Base-by-base conservation (phyloP, 1,140 invertebrate species). In the Drosophila sp. region DNA sequence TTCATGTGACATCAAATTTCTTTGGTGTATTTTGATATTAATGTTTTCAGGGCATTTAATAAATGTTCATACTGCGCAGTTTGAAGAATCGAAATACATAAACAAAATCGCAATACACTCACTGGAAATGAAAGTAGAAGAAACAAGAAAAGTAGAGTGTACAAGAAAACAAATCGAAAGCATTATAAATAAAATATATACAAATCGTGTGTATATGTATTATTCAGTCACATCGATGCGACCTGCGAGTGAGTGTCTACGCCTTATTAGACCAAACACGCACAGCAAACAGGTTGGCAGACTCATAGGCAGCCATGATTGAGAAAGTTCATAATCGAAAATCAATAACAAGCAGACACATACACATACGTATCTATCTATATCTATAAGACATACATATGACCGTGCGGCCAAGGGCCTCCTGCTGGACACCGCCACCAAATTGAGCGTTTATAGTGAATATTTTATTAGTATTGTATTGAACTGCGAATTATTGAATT, bases 251-350 rank as follows among this genome's bases (percentile, higher is more conserved):
- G 47, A 68, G 55, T 50, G 63, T 64, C 71, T 64, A 60, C 66
- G 62, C 58, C 62, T 83, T 77, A 74, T 83, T 89, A 89, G 72
- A 56, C 67, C 61, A 87, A 25, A 77, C 76, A 75, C 80, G 84
- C 73, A 87, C 47, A 76, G 69, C 84, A 75, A 89, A 89, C 84
- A 89, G 84, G 84, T 89, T 84, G 80, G 76, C 44, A 70, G 27
- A 25, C 35, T 41, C 55, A 70, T 58, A 56, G 41, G 40, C 41
- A 47, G 29, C 55, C 27, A 35, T 66, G 61, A 70, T 57, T 58
- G 54, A 68, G 40, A 38, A 61, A 64, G 72, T 50, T 64, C 80
- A 89, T 89, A 89, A 89, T 89, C 85, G 84, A 89, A 89, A 89
- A 89, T 89, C 84, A 84, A 89, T 89, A 89, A 60, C 27, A 38